These are phyloP conservation scores for Orius laevigatus DNA, from an alignment of 1,140 invertebrate genomes.

Conservation along the genomic window DNA sequence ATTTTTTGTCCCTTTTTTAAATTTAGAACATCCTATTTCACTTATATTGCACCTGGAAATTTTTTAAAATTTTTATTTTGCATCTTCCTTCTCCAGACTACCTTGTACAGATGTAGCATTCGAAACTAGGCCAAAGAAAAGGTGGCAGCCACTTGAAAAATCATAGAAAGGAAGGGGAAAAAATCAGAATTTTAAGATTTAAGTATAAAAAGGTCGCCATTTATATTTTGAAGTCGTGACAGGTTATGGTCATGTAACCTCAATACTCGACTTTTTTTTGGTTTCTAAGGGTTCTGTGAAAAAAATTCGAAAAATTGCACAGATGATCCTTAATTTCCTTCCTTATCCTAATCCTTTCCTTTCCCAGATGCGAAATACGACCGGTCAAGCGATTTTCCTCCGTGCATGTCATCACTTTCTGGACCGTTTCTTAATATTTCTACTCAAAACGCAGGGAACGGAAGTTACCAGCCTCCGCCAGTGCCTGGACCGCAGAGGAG, in stretches of 20 bases:
- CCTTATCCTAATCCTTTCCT: background rate
- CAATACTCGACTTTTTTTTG: background rate
- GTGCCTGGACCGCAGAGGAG: conserved; percentile 19
- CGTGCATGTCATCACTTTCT: conserved; percentile 14
- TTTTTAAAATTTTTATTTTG: conserved; percentile 5
- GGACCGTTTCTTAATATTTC: conserved; percentile 13
- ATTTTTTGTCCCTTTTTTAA: too few species aligned
- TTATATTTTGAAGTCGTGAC: background rate
- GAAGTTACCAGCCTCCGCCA: conserved; percentile 9
- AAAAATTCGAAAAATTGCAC: too few species aligned
- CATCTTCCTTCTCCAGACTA: conserved; percentile 5
- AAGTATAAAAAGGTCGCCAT: too few species aligned
- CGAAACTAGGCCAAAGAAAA: background rate
- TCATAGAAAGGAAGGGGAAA: too few species aligned
- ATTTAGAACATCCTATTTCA: background rate
- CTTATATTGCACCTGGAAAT: conserved; percentile 5
- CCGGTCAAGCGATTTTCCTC: conserved; percentile 11
- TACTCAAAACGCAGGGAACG: conserved; percentile 4
- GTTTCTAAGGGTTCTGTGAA: too few species aligned
- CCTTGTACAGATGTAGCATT: background rate
- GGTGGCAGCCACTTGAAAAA: too few species aligned
- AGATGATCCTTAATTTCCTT: background rate
- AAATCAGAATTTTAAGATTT: too few species aligned
- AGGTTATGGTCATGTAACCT: background rate
- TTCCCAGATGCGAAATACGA: conserved; percentile 2